phyloP scores from a whole-genome alignment of 2,113 vertebrate species.

The Xiphias gladius region DNA sequence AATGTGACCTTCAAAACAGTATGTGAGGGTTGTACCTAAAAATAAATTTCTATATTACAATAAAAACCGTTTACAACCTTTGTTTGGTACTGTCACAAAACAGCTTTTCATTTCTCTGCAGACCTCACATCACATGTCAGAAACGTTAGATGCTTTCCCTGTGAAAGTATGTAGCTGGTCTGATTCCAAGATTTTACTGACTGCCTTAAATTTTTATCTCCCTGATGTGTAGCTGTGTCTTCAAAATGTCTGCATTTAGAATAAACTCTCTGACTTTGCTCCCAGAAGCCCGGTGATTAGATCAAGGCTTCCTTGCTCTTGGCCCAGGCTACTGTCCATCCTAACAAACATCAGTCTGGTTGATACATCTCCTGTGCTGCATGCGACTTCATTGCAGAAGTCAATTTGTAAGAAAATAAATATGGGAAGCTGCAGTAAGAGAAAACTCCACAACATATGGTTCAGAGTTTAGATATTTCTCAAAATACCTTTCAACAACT shows the following conservation, averaged over 20 bases:
- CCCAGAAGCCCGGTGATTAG: constrained; percentile 58
- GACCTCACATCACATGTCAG: not conserved
- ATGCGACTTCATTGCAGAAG: not conserved
- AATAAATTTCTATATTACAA: not conserved
- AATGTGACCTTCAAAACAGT: not conserved
- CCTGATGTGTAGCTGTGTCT: constrained; percentile 6
- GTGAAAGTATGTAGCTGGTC: not conserved
- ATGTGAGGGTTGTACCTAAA: not conserved
- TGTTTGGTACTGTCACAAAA: not conserved
- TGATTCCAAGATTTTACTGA: not conserved
- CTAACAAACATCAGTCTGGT: constrained; percentile 30
- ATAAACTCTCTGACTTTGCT: constrained; percentile 50
- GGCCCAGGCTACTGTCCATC: constrained; percentile 34
- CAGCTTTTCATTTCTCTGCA: constrained; percentile 1
- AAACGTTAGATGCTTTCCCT: not conserved
- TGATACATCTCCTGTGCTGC: constrained; percentile 3
- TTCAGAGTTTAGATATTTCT: not conserved
- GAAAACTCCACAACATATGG: not conserved
- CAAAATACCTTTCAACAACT: not conserved
- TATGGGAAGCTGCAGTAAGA: not conserved
- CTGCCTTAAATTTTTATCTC: constrained; percentile 21
- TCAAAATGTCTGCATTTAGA: constrained; percentile 36
- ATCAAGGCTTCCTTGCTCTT: constrained; percentile 53
- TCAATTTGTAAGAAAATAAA: not conserved
- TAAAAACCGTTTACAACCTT: not conserved